phyloP scores from a whole-genome alignment of 1,140 invertebrate species.

The Nilaparvata lugens region DNA sequence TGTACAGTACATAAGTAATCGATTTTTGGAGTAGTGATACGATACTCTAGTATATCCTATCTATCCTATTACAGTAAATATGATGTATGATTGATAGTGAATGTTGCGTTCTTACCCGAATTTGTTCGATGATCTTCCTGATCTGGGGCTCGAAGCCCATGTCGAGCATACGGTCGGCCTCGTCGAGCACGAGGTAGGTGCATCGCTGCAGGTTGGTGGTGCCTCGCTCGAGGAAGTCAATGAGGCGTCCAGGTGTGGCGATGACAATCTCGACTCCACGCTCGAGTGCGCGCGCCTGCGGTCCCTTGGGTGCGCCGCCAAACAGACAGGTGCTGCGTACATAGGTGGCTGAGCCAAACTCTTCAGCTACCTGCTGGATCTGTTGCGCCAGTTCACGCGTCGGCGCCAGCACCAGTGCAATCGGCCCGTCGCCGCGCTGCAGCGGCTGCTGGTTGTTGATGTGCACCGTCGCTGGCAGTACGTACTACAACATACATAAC shows the following conservation, averaged over 20 bases:
- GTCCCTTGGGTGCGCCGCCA: conserved; percentile 71
- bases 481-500: conserved; percentile 33
- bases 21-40: no score
- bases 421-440: conserved; percentile 58
- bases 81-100: no score
- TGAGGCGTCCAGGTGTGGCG: conserved; percentile 81
- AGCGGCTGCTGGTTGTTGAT: conserved; percentile 61
- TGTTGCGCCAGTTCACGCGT: conserved; percentile 82
- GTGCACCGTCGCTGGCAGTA: conserved; percentile 59
- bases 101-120: conserved; percentile 47
- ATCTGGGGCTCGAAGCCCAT: conserved; percentile 99
- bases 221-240: conserved; percentile 80
- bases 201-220: conserved; percentile 77
- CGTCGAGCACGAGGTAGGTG: conserved; percentile 94
- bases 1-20: no score
- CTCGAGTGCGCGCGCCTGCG: conserved; percentile 74
- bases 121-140: conserved; percentile 93
- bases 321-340: conserved; percentile 81
- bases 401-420: conserved; percentile 65
- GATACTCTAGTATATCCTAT: no score
- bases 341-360: conserved; percentile 65
- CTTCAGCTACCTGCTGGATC: conserved; percentile 75
- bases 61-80: no score
- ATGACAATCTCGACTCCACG: conserved; percentile 76
- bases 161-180: conserved; percentile 80